These are phyloP conservation scores for Myzus persicae DNA, from an alignment of 1,140 invertebrate species.

Conservation along the genomic window DNA sequence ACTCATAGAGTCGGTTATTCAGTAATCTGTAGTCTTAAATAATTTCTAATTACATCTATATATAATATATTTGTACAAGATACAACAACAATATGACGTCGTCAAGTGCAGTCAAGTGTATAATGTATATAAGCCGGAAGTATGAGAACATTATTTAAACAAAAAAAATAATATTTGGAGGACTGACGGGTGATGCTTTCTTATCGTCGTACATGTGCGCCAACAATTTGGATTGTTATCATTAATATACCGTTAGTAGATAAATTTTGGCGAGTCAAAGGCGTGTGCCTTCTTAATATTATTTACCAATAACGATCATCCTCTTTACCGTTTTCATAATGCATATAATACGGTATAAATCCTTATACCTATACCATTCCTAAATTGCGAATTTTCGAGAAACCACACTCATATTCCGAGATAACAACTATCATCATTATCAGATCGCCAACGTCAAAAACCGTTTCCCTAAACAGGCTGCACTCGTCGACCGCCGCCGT, in stretches of 20 bases:
- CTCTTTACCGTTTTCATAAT: not conserved
- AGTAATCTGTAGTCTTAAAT: not conserved
- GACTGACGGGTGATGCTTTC: no score
- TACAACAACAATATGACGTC: not conserved
- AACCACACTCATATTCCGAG: not conserved
- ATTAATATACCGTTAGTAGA: not conserved
- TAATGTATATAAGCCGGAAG: no score
- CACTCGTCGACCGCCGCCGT: no score
- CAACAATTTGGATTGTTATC: not conserved
- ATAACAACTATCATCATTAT: not conserved
- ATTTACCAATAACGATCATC: not conserved
- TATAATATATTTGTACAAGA: not conserved
- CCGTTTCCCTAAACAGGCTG: not conserved
- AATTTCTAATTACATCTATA: not conserved
- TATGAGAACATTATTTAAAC: no score
- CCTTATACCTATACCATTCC: not conserved
- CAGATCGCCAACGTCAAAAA: not conserved
- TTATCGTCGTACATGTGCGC: no score
- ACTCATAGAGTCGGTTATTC: not conserved
- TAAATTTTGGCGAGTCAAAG: not conserved
- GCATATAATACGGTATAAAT: not conserved
- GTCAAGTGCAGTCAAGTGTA: no score
- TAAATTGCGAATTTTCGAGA: not conserved
- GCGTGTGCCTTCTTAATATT: not conserved
- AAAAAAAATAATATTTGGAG: no score